A percentile compares a stretch with the other conserved stretches of the same genome.
phyloP scores from a whole-genome alignment of 2,113 vertebrate species.

The Vanacampus margaritifer region DNA sequence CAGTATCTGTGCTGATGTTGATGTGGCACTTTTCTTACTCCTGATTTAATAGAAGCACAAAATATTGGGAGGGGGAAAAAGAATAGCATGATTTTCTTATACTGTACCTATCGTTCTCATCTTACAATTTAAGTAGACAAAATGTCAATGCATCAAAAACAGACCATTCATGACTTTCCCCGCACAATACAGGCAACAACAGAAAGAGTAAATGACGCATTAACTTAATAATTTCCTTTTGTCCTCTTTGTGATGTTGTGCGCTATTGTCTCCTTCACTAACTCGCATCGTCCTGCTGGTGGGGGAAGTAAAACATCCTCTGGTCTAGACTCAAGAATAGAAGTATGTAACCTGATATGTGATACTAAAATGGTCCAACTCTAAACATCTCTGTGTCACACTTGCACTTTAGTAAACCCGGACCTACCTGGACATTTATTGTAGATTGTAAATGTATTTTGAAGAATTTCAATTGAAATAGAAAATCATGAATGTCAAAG shows the following conservation, averaged over 20 bases:
- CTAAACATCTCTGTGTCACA: conserved; percentile 40
- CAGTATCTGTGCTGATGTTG: conserved; percentile 14
- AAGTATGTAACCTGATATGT: background rate
- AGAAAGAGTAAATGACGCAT: conserved; percentile 7
- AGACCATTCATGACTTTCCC: conserved; percentile 5
- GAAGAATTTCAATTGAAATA: conserved; percentile 6
- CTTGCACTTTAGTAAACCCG: conserved; percentile 60
- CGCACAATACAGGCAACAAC: conserved; percentile 19
- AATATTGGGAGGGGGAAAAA: background rate
- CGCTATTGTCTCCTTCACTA: conserved; percentile 44
- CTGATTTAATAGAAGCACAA: conserved; percentile 36
- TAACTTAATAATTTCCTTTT: conserved; percentile 21
- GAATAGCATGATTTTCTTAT: conserved; percentile 61
- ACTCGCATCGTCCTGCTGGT: conserved; percentile 19
- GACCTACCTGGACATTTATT: conserved; percentile 36
- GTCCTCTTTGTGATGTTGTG: conserved; percentile 54
- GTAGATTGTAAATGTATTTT: conserved; percentile 34
- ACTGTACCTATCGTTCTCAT: conserved; percentile 34
- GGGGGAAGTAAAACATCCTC: conserved; percentile 11
- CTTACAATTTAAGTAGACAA: conserved; percentile 36
- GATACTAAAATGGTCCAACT: conserved; percentile 15
- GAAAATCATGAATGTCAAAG: conserved; percentile 29
- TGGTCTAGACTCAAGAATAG: conserved; percentile 15
- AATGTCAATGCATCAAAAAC: conserved; percentile 15
- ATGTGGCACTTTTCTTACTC: conserved; percentile 31